Conservation (phyloP, 1,140 invertebrate species). For the Hyles euphorbiae region DNA sequence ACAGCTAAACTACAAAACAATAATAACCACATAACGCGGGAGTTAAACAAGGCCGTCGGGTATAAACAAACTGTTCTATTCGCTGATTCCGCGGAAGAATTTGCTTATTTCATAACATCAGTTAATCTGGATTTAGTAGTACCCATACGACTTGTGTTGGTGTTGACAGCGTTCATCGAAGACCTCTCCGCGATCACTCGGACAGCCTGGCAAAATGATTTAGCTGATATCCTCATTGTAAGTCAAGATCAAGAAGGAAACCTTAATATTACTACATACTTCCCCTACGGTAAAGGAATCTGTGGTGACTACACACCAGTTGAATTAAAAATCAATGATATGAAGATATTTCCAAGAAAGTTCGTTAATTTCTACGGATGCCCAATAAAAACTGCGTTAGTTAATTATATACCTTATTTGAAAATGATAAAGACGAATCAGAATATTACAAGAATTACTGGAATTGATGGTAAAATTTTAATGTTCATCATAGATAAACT, state of each 20-base stretch:
- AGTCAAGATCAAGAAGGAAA: conserved; percentile 17
- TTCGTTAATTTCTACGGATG: conserved; percentile 46
- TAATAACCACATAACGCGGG: conserved; percentile 10
- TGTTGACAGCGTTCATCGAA: conserved; percentile 16
- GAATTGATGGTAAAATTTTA: conserved; percentile 38
- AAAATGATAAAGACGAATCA: conserved; percentile 21
- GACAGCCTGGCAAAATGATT: conserved; percentile 36
- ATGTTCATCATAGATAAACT: conserved; percentile 27
- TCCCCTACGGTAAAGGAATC: conserved; percentile 29
- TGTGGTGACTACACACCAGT: conserved; percentile 37
- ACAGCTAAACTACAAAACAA: conserved; percentile 13
- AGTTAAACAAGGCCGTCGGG: conserved; percentile 17
- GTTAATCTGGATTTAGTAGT: conserved; percentile 24
- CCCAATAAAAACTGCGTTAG: conserved; percentile 30
- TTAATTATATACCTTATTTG: conserved; percentile 30
- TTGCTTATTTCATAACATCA: conserved; percentile 25
- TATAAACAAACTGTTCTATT: conserved; percentile 40
- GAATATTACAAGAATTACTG: conserved; percentile 21
- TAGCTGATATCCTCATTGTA: conserved; percentile 36
- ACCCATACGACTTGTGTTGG: conserved; percentile 34
- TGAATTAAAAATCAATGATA: conserved; percentile 12
- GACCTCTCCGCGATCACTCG: conserved; percentile 21
- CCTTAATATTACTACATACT: conserved; percentile 32
- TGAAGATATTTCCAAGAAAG: conserved; percentile 37
- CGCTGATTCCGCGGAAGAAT: conserved; percentile 25